Conservation (phyloP, 2,888 invertebrate genomes). For the Lithophane semibrunnea region DNA sequence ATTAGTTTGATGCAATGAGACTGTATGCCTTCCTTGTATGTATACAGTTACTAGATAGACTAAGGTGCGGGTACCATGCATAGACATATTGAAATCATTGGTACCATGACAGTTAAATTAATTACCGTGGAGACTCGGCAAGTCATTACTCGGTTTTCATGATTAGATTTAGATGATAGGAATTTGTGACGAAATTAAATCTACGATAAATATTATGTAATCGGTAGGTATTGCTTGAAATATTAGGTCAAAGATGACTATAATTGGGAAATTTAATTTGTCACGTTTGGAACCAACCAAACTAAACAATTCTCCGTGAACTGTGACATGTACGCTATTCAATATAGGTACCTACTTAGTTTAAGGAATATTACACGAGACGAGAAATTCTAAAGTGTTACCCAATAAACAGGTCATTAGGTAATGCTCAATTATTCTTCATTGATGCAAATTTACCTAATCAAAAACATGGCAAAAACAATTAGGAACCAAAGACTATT, state of each 20-base stretch:
- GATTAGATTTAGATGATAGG: neutral
- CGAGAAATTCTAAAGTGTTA: neutral
- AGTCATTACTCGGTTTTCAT: conserved; percentile 1
- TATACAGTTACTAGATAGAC: neutral
- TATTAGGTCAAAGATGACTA: neutral
- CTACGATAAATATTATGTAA: neutral
- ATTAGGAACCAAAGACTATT: neutral
- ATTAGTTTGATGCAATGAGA: conserved; percentile 61
- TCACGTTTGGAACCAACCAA: neutral
- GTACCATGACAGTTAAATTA: conserved; percentile 18
- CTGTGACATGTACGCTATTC: conserved; percentile 5
- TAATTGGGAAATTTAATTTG: neutral
- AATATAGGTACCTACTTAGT: neutral
- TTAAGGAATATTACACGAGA: neutral
- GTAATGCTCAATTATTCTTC: no score
- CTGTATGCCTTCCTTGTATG: conserved; percentile 20
- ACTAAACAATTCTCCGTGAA: neutral
- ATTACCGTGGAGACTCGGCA: conserved; percentile 7
- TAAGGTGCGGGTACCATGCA: neutral
- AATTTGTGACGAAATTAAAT: neutral
- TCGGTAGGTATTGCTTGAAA: neutral
- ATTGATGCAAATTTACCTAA: neutral
- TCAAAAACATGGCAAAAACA: neutral
- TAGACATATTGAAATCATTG: no score
- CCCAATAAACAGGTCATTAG: no score